These are phyloP conservation scores for Erynnis tages DNA, from an alignment of 2,888 invertebrate species.

Conservation along the genomic window DNA sequence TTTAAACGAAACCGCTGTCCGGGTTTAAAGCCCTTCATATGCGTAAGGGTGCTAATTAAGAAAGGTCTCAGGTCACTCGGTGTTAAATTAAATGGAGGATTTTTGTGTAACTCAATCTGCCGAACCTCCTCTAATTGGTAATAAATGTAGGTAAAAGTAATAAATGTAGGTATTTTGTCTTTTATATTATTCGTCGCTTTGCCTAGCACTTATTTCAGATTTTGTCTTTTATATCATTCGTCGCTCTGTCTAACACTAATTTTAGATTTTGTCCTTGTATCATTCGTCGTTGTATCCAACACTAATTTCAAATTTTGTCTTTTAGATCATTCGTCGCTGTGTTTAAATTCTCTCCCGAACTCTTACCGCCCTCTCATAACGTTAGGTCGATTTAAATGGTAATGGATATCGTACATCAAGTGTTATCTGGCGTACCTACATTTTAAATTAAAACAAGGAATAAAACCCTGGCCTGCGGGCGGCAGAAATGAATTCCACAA, in stretches of 20 bases:
- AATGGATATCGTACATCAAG: conserved; percentile 10
- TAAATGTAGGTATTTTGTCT: too few relatives aligned
- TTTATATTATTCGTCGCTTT: too few relatives aligned
- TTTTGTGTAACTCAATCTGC: too few relatives aligned
- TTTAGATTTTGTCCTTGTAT: too few relatives aligned
- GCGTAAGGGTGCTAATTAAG: conserved; percentile 1
- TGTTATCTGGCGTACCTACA: conserved; percentile 13
- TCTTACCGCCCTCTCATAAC: not conserved
- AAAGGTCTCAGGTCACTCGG: not conserved
- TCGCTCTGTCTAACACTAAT: too few relatives aligned
- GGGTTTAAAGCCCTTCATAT: not conserved
- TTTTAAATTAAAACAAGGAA: conserved; percentile 24
- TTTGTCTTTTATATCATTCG: too few relatives aligned
- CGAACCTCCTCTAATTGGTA: too few relatives aligned
- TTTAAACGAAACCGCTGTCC: not conserved
- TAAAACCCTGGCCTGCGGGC: conserved; percentile 8
- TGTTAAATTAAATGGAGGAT: not conserved
- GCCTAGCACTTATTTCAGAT: too few relatives aligned
- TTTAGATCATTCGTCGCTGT: too few relatives aligned
- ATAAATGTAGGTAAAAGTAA: too few relatives aligned
- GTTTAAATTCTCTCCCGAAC: not conserved
- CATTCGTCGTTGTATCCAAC: too few relatives aligned
- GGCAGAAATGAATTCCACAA: conserved; percentile 21
- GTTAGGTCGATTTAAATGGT: not conserved
- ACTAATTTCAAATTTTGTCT: too few relatives aligned